Conservation (phyloP, 2,888 invertebrate species). For the Acanthosepion lycidas region DNA sequence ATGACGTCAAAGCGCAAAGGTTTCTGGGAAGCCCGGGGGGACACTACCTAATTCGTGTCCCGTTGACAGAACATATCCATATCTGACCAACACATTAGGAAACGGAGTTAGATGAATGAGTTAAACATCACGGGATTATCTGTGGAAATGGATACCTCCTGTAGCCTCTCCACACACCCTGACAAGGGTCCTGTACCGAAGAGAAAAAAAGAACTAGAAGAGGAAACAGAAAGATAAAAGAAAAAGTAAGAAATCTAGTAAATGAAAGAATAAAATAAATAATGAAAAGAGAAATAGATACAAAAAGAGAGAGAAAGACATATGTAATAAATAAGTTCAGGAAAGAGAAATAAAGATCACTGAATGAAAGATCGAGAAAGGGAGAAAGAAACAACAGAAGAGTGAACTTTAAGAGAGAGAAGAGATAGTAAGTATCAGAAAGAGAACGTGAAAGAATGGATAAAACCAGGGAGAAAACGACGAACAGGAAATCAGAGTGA, state of each 20-base stretch:
- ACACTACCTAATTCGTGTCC: conserved; percentile 14
- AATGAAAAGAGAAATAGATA: neutral
- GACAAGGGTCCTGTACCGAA: neutral
- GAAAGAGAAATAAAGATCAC: neutral
- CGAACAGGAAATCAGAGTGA: neutral
- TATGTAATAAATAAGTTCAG: neutral
- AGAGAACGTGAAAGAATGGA: neutral
- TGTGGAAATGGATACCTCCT: conserved; percentile 33
- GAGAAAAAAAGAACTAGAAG: neutral
- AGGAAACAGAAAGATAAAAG: neutral
- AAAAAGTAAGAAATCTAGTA: neutral
- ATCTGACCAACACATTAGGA: conserved; percentile 33
- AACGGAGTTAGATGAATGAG: conserved; percentile 33
- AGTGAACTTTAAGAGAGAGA: too few relatives aligned
- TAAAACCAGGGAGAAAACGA: neutral
- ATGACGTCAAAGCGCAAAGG: conserved; percentile 33
- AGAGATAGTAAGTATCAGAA: neutral
- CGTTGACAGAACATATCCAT: conserved; percentile 33
- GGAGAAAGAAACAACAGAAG: neutral
- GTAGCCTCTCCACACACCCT: neutral
- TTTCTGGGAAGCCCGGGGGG: conserved; percentile 12
- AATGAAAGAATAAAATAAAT: neutral
- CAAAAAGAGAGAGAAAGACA: neutral
- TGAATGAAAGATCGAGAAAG: neutral
- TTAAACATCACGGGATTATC: conserved; percentile 33